phyloP scores from a whole-genome alignment of 2,113 vertebrate genomes.

The Sula dactylatra region DNA sequence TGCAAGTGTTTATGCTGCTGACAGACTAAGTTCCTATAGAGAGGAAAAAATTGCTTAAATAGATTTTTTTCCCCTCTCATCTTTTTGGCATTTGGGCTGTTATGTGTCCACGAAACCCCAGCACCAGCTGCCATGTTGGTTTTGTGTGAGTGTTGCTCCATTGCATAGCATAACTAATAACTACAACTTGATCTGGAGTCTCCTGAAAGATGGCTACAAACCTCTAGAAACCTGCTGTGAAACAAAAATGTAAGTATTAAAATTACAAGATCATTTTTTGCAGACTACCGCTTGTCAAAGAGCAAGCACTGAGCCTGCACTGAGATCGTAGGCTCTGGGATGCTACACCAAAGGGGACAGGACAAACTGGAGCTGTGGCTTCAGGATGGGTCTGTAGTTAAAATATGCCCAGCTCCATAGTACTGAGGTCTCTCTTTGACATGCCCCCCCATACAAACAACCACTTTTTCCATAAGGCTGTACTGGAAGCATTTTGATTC shows the following conservation, averaged over 20 bases:
- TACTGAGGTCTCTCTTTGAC: neutral
- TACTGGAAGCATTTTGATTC: neutral
- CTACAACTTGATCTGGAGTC: neutral
- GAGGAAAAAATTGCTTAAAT: conserved; percentile 76
- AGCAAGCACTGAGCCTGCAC: neutral
- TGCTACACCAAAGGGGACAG: neutral
- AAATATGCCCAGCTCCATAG: neutral
- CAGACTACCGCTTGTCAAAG: neutral
- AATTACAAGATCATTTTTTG: neutral
- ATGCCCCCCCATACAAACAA: neutral
- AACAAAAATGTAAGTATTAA: neutral
- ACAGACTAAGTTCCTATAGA: conserved; percentile 84
- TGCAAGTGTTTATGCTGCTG: conserved; percentile 85
- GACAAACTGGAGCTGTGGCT: neutral
- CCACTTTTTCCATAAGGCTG: neutral
- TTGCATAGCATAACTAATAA: neutral
- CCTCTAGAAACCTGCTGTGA: neutral
- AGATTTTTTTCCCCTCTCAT: conserved; percentile 35
- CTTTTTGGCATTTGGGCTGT: conserved; percentile 59
- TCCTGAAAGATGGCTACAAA: neutral
- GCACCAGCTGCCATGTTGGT: conserved; percentile 70
- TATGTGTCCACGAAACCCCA: conserved; percentile 54
- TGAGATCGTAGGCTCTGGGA: neutral
- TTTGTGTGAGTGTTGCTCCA: neutral
- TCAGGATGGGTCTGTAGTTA: neutral